Evolutionary conservation across 2,797 vertebrate species (phyloP), one percentile per base, ranked within the genome.

Genomic region (Pangasius sanitwongsei): DNA sequence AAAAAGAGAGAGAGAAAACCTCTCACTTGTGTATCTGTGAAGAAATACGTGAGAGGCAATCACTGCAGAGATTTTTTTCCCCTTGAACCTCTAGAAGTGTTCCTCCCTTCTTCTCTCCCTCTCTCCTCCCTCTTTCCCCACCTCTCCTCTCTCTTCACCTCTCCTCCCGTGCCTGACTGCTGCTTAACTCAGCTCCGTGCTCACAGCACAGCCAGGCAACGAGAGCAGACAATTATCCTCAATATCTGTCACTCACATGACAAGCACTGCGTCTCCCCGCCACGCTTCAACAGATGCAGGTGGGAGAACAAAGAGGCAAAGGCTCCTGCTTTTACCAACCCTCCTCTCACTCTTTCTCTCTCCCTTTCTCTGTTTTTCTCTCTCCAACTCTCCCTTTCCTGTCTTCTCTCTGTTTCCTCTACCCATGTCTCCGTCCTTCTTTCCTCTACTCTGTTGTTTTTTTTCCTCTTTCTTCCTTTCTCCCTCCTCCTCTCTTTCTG

Each of bases 221-320:
- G 90, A 89, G 89, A 91, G 90, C 89, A 91, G 87, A 91, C 91
- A 92, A 92, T 92, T 92, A 92, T 91, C 90, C 90, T 92, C 90
- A 92, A 92, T 92, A 92, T 92, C 90, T 92, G 91, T 92, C 91
- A 92, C 91, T 92, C 91, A 92, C 89, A 91, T 91, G 90, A 92
- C 91, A 92, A 87, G 91, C 89, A 87, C 87, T 80, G 91, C 87
- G 87, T 91, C 89, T 91, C 89, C 87, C 81, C 85, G 90, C 91
- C 87, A 87, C 89, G 89, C 91, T 92, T 90, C 91, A 91, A 89
- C 91, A 90, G 87, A 90, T 90, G 87, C 91, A 92, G 91, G 90
- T 92, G 91, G 90, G 85, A 87, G 89, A 92, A 92, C 91, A 92
- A 92, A 92, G 91, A 91, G 77, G 86, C 87, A 89, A 70, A 88